A percentile compares a stretch with the other conserved stretches of the same genome.
Evolutionary conservation across 2,797 vertebrate species (phyloP).

Genomic region (Pyrocephalus nanus): DNA sequence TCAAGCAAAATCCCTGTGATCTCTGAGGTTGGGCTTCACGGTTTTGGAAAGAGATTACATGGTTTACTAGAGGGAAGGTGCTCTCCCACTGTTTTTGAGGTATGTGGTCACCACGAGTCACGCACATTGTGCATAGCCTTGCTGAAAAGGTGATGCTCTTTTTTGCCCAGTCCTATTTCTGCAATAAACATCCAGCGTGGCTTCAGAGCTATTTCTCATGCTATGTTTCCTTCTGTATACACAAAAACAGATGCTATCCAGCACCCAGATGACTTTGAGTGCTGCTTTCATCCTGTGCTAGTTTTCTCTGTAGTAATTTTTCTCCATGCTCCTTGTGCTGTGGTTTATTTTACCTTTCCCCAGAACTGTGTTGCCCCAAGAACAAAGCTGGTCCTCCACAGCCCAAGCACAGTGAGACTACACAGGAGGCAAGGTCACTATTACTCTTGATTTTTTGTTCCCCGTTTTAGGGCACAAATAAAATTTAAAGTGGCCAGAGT

Average conservation of each 20-base stretch:
- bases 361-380: not conserved
- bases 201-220: conserved; percentile 1
- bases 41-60: not conserved
- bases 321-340: not conserved
- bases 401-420: not conserved
- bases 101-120: not conserved
- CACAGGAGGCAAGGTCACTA: not conserved
- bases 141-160: not conserved
- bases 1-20: conserved; percentile 52
- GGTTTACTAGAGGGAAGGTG: not conserved
- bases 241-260: conserved; percentile 36
- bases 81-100: not conserved
- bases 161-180: not conserved
- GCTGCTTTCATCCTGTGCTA: conserved; percentile 8
- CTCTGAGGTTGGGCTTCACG: not conserved
- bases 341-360: not conserved
- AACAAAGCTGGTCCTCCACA: not conserved
- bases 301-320: not conserved
- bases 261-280: conserved; percentile 17
- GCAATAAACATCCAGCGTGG: not conserved
- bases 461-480: not conserved
- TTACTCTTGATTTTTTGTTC: not conserved
- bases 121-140: not conserved
- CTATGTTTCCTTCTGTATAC: not conserved
- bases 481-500: not conserved